Base-by-base conservation (phyloP, 2,797 vertebrate species). In the Malacoraja senta region DNA sequence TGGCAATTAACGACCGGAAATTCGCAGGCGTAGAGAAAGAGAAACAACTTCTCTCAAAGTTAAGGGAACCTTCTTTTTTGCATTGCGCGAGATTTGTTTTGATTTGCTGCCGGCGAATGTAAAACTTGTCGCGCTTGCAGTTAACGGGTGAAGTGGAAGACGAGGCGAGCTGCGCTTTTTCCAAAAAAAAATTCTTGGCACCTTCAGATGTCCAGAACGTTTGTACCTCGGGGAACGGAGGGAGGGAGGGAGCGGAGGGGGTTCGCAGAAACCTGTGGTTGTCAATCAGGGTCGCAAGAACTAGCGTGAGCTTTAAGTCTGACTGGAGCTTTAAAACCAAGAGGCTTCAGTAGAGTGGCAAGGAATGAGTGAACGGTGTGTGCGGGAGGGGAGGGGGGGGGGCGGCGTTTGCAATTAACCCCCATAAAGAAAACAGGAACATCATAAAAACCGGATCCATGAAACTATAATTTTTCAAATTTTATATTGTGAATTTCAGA, bases 191-290 rank as follows among this genome's bases (percentile, higher is more conserved):
- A 29, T 26, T 92, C 68, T 92, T 53, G 90, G 71, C 93, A 44
- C 80, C 72, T 93, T 94, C 95, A 94, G 94, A 95, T 94, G 94
- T 94, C 95, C 94, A 94, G 91, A 72, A 93, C 93, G 93, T 94
- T 94, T 94, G 94, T 94, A 94, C 93, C 94, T 94, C 93, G 94
- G 90, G 32, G 93, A 78, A 76, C 26, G 26, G 76, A n/a, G 44
- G 44, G 35, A 19, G 53, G 44, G 24, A 26, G 44, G 44, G 80
- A 26, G 53, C 0, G 44, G 81, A 53, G 84, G 63, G 83, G 71
- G 17, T 74, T 74, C 19, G 71, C 24, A 6, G 91, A 94, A 96
- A 96, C 95, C 95, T 96, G 95, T 93, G 61, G 93, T 94, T 93
- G 94, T 94, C 94, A 93, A 94, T 93, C 95, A 94, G 38, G 29